phyloP scores from a whole-genome alignment of 2,113 vertebrate genomes.

The Manacus vitellinus region DNA sequence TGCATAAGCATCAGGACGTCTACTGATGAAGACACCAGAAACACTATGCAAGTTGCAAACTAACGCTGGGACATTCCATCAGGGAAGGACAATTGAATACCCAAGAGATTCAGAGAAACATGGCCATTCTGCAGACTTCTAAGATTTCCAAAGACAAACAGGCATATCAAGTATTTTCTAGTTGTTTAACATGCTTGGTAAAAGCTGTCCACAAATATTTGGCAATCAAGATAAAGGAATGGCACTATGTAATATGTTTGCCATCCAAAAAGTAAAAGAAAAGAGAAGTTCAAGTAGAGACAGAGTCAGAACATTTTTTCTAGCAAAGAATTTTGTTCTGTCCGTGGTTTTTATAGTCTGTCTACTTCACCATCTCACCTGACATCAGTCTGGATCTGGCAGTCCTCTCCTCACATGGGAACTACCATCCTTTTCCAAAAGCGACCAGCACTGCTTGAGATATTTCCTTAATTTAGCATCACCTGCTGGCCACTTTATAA shows the following conservation, averaged over 20 bases:
- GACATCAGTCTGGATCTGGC: not conserved
- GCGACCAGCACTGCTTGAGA: not conserved
- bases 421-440: not conserved
- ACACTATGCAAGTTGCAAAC: not conserved
- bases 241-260: not conserved
- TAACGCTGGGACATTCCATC: not conserved
- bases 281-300: not conserved
- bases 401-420: not conserved
- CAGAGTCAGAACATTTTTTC: not conserved
- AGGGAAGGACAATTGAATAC: not conserved
- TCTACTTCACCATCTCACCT: not conserved
- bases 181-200: not conserved
- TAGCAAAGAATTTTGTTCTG: not conserved
- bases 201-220: not conserved
- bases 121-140: not conserved
- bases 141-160: not conserved
- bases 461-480: not conserved
- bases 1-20: not conserved
- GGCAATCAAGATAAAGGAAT: not conserved
- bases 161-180: not conserved
- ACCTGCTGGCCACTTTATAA: not conserved
- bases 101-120: not conserved
- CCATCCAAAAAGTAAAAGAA: not conserved
- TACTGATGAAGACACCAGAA: not conserved
- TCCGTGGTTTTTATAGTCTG: fast-evolving